Evolutionary conservation across 2,888 invertebrate species (phyloP), one percentile per base, ranked within the genome.

Genomic region (Scaptomyza caliginosa): DNA sequence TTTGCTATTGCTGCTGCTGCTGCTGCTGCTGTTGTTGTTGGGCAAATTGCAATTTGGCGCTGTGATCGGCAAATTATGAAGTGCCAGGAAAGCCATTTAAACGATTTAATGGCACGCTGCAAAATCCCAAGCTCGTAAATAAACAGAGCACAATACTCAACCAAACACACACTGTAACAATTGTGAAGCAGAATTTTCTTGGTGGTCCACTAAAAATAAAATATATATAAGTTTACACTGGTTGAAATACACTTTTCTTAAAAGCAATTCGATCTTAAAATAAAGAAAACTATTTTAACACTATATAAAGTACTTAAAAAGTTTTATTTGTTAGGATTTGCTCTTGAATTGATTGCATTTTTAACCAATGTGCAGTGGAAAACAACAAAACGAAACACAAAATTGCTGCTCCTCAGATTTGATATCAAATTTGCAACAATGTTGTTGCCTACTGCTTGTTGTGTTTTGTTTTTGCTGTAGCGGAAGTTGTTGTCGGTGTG

Each of bases 51-150:
- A 66, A 69, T 75, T 79, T 83, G 79, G 76, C 83, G 74, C 69
- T 84, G 74, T 87, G 87, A 85, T 82, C 81, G 74, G 81, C 73
- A 83, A 87, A 86, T 86, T 87, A 86, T 87, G 83, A 86, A 86
- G 85, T 86, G 85, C 86, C 83, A 87, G 79, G 66, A 74, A 87
- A 86, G 69, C 83, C 86, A 81, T 86, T 86, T 86, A 75, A 79
- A 83, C 86, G 84, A 80, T 86, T 83, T 83, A 82, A 82, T 82
- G 75, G 79, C 76, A 82, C 74, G 54, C 83, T 86, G 80, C 68
- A 63, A 65, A 50, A 28, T 51, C 46, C 54, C 51, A 56, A 43
- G 83, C 72, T 83, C 83, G 84, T 86, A 86, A 85, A 87, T 86
- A 86, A 85, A 80, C 81, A 84, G 70, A 68, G 60, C 63, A 67